These are phyloP conservation scores for Fragum sueziense DNA, from an alignment of 2,888 invertebrate species.

Conservation along the genomic window DNA sequence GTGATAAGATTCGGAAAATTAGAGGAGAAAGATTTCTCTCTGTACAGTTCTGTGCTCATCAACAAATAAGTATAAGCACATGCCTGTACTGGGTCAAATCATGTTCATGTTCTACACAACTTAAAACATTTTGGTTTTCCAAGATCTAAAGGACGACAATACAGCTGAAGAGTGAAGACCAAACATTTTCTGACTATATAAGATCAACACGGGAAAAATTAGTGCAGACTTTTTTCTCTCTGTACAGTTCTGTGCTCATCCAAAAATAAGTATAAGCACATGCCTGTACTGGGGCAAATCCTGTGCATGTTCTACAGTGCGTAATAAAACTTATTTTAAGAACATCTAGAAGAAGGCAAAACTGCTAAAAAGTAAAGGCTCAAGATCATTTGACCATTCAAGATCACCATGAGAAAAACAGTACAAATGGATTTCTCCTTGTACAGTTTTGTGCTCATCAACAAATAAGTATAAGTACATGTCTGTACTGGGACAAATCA, in stretches of 20 bases:
- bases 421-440: too few relatives aligned
- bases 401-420: too few relatives aligned
- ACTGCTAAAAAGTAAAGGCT: not conserved
- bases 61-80: conserved; percentile 29
- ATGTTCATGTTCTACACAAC: not conserved
- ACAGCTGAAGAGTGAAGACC: not conserved
- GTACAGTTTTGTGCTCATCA: conserved; percentile 28
- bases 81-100: conserved; percentile 32
- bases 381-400: too few relatives aligned
- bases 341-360: not conserved
- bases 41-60: too few relatives aligned
- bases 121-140: not conserved
- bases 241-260: conserved; percentile 13
- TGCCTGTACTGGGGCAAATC: conserved; percentile 42
- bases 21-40: too few relatives aligned
- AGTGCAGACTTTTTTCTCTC: not conserved
- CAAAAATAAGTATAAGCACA: conserved; percentile 28
- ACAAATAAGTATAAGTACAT: conserved; percentile 23
- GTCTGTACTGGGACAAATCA: conserved; percentile 37
- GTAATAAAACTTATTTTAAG: not conserved
- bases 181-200: not conserved
- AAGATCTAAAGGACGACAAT: not conserved
- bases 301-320: conserved; percentile 23
- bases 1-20: too few relatives aligned
- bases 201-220: not conserved